Conservation (phyloP, 1,140 invertebrate genomes). For the Apis cerana region DNA sequence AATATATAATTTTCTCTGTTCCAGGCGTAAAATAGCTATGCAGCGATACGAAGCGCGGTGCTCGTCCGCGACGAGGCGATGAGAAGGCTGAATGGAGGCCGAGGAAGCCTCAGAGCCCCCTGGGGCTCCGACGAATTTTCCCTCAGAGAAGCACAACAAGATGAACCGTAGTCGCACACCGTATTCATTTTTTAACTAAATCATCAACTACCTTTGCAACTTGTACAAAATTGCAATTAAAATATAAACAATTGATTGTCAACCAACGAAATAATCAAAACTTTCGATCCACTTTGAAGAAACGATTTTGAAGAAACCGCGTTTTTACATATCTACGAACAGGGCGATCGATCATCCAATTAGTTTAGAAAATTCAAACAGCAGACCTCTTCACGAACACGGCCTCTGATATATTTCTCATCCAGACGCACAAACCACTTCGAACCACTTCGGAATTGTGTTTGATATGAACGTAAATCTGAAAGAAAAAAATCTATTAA, state of each 20-base stretch:
- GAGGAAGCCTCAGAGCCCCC: conserved; percentile 79
- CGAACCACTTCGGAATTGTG: neutral
- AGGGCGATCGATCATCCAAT: neutral
- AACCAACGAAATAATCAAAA: conserved; percentile 3
- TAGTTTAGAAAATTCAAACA: conserved; percentile 7
- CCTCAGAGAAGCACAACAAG: conserved; percentile 58
- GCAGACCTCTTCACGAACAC: neutral
- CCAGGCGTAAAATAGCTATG: conserved; percentile 66
- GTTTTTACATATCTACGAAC: neutral
- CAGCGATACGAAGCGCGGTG: conserved; percentile 63
- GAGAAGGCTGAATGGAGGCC: conserved; percentile 78
- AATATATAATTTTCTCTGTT: conserved; percentile 50
- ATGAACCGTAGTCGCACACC: conserved; percentile 43
- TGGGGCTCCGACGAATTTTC: conserved; percentile 74
- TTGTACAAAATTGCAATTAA: neutral
- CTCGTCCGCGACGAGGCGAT: conserved; percentile 72
- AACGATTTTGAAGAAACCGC: neutral
- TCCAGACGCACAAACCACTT: neutral
- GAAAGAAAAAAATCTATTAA: neutral
- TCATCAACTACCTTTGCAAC: neutral
- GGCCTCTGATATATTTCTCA: conserved; percentile 14
- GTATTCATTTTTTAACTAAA: conserved; percentile 41
- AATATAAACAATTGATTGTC: neutral
- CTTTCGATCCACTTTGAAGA: too few relatives aligned
- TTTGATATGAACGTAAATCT: conserved; percentile 21